phyloP scores from a whole-genome alignment of 2,113 vertebrate species.

The Ploceus nigricollis region DNA sequence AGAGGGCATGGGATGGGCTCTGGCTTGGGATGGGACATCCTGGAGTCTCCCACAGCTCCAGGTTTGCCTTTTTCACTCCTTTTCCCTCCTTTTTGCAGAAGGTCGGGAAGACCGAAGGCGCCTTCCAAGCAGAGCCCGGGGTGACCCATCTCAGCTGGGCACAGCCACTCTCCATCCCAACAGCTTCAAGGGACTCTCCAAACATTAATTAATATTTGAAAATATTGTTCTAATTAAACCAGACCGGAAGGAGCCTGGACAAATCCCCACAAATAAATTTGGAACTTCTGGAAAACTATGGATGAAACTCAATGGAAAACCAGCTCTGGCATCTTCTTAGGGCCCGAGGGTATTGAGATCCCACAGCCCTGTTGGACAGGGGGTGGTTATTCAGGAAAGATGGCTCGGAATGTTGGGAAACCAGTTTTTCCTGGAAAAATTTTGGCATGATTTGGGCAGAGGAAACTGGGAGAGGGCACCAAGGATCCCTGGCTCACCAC shows the following conservation, averaged over 20 bases:
- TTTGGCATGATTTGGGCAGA: rapidly evolving
- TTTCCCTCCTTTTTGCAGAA: background rate
- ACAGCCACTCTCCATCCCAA: rapidly evolving
- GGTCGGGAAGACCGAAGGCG: background rate
- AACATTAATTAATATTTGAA: background rate
- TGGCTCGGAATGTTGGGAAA: rapidly evolving
- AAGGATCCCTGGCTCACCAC: conserved; percentile 73
- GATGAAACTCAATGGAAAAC: background rate
- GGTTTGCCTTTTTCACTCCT: background rate
- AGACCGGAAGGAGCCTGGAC: background rate
- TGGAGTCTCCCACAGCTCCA: background rate
- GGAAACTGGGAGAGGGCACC: rapidly evolving
- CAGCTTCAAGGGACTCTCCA: background rate
- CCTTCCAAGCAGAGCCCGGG: background rate
- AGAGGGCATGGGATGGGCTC: background rate
- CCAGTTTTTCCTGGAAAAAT: background rate
- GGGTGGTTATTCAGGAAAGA: rapidly evolving
- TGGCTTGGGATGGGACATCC: rapidly evolving
- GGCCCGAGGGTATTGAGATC: rapidly evolving
- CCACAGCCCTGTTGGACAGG: rapidly evolving
- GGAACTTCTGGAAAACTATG: background rate
- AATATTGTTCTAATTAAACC: background rate
- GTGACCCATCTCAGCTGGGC: background rate
- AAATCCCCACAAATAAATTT: background rate
- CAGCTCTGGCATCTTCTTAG: no score